Evolutionary conservation across 2,888 invertebrate genomes (phyloP).

Genomic region (Phyllotreta cruciferae): DNA sequence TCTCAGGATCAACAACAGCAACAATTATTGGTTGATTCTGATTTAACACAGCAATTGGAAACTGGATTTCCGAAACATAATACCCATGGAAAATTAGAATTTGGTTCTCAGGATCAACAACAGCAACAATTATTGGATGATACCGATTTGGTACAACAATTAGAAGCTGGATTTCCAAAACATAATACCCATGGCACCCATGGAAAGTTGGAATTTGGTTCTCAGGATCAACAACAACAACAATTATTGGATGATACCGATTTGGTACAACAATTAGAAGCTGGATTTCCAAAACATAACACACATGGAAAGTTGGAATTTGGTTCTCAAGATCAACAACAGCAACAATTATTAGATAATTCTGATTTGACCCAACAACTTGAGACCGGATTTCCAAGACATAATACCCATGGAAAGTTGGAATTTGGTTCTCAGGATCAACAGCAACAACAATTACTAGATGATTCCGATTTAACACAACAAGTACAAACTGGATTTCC

Average conservation of each 20-base stretch:
- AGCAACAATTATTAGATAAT: slow-evolving; percentile 31
- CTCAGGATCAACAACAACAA: too few species aligned
- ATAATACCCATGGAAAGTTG: slow-evolving; percentile 31
- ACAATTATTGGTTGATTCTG: slow-evolving; percentile 30
- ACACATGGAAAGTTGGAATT: slow-evolving; percentile 4
- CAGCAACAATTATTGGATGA: slow-evolving; percentile 29
- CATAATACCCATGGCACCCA: too few species aligned
- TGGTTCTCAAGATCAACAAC: slow-evolving; percentile 2
- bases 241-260: too few species aligned
- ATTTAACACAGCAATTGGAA: slow-evolving; percentile 38
- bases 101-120: neutral
- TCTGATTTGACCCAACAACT: slow-evolving; percentile 43
- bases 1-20: slow-evolving; percentile 19
- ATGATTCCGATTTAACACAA: slow-evolving; percentile 34
- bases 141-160: slow-evolving; percentile 40
- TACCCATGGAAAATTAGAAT: neutral
- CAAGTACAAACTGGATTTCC: slow-evolving; percentile 22
- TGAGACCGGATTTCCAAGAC: slow-evolving; percentile 11
- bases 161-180: too few species aligned
- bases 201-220: too few species aligned
- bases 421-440: slow-evolving; percentile 25
- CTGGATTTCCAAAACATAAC: slow-evolving; percentile 12
- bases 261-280: slow-evolving; percentile 18
- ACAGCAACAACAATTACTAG: slow-evolving; percentile 15
- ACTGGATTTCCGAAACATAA: slow-evolving; percentile 32